A percentile compares a stretch with the other conserved stretches of the same genome.
Conservation (phyloP, 2,888 invertebrate species). For the Cylindroiulus punctatus region DNA sequence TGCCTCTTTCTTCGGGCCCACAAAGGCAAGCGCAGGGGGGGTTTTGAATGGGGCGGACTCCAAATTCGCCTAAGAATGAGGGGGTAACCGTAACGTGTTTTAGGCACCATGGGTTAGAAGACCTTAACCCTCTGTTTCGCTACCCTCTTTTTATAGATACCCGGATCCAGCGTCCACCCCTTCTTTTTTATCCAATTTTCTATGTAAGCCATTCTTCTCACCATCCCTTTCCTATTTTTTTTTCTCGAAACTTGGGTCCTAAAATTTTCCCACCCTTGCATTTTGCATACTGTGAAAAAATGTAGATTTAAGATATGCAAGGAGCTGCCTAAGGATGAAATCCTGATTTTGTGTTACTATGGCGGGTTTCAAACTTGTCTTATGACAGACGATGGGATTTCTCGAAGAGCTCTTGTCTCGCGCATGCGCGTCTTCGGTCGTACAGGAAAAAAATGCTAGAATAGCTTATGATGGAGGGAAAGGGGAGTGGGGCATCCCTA, state of each 20-base stretch:
- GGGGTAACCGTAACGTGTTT: conserved; percentile 46
- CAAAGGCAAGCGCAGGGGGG: background rate
- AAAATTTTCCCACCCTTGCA: conserved; percentile 19
- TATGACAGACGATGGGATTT: conserved; percentile 17
- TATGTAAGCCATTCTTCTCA: conserved; percentile 42
- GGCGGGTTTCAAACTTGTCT: conserved; percentile 19
- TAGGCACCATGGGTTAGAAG: conserved; percentile 31
- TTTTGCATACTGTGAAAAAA: conserved; percentile 36
- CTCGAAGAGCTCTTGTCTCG: background rate
- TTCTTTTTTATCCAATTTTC: conserved; percentile 33
- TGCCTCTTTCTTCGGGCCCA: conserved; percentile 42
- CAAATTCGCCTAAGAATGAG: conserved; percentile 48
- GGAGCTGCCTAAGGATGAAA: conserved; percentile 18
- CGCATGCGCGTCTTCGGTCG: background rate
- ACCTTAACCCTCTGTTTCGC: conserved; percentile 45
- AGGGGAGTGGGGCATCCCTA: background rate
- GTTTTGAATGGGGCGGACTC: conserved; percentile 49
- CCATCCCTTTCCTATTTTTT: conserved; percentile 42
- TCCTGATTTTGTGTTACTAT: background rate
- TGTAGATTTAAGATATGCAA: conserved; percentile 29
- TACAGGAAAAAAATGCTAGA: background rate
- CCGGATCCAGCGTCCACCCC: conserved; percentile 42
- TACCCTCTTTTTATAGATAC: conserved; percentile 50
- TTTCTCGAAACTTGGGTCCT: conserved; percentile 19
- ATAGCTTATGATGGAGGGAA: background rate